Percentiles rank a stretch among this genome's conserved stretches.
Evolutionary conservation across 2,888 invertebrate species (phyloP).

Genomic region (Bombylius discolor): DNA sequence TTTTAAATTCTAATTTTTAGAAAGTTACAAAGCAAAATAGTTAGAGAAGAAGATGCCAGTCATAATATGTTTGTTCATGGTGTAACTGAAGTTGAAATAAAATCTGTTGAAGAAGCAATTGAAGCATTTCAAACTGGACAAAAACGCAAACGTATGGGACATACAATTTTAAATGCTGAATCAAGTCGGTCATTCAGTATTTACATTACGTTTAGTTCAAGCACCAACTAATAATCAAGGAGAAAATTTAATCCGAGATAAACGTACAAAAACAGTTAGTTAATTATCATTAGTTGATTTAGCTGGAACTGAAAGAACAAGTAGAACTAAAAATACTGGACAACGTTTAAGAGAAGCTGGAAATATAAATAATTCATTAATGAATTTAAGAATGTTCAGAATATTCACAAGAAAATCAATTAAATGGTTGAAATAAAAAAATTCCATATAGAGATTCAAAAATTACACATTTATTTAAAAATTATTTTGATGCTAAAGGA

Average conservation of each 20-base stretch:
- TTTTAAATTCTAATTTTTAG: conserved; percentile 39
- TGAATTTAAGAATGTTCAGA: conserved; percentile 79
- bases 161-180: conserved; percentile 85
- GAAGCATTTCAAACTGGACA: conserved; percentile 80
- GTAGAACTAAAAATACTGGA: conserved; percentile 76
- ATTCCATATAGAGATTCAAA: conserved; percentile 93
- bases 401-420: conserved; percentile 78
- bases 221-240: conserved; percentile 55
- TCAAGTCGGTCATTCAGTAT: conserved; percentile 96
- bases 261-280: conserved; percentile 64
- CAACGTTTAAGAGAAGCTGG: conserved; percentile 52
- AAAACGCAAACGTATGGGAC: conserved; percentile 79
- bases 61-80: conserved; percentile 91
- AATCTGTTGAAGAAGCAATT: conserved; percentile 86
- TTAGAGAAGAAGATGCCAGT: conserved; percentile 73
- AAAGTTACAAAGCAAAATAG: conserved; percentile 70
- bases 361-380: conserved; percentile 94
- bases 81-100: conserved; percentile 87
- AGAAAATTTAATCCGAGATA: conserved; percentile 64
- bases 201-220: conserved; percentile 85
- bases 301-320: conserved; percentile 91
- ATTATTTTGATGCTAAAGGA: conserved; percentile 95
- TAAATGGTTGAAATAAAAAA: conserved; percentile 52
- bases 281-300: conserved; percentile 94
- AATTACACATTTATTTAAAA: conserved; percentile 90